Conservation (phyloP, 2,797 vertebrate species). For the Semaprochilodus insignis region DNA sequence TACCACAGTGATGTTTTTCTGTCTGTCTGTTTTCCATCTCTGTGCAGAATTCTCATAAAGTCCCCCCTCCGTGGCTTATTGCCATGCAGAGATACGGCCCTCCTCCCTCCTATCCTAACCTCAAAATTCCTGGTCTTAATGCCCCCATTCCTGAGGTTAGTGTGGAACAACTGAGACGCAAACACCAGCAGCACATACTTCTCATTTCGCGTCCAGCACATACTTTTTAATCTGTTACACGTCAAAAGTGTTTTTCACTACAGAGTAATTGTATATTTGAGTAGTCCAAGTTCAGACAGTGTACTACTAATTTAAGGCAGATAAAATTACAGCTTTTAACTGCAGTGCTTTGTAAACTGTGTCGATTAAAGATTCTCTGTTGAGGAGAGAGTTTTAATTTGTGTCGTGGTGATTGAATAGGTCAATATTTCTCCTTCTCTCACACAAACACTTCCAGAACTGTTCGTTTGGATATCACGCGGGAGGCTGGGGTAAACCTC, state of each 20-base stretch:
- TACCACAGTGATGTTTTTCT: background rate
- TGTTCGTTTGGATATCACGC: constrained; percentile 95
- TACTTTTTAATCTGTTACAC: too few relatives aligned
- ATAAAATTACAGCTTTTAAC: too few relatives aligned
- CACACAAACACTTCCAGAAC: constrained; percentile 71
- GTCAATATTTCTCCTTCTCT: background rate
- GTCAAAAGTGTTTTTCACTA: too few relatives aligned
- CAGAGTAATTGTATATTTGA: too few relatives aligned
- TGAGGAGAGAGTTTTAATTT: too few relatives aligned
- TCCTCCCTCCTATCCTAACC: constrained; percentile 93
- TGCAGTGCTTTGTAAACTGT: too few relatives aligned
- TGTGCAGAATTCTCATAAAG: constrained; percentile 90
- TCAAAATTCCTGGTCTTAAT: constrained; percentile 93
- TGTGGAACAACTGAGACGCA: background rate
- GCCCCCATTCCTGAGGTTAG: constrained; percentile 91
- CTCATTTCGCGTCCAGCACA: background rate
- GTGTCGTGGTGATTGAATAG: background rate
- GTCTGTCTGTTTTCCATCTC: constrained; percentile 7
- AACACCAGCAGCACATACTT: background rate
- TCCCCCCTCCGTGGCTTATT: constrained; percentile 93
- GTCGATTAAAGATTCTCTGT: too few relatives aligned
- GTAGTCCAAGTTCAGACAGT: too few relatives aligned
- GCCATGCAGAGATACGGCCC: constrained; percentile 96
- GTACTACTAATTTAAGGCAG: background rate
- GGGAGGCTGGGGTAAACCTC: constrained; percentile 93